These are phyloP conservation scores for Campoplex nolae DNA, from an alignment of 2,888 invertebrate genomes.

Conservation along the genomic window DNA sequence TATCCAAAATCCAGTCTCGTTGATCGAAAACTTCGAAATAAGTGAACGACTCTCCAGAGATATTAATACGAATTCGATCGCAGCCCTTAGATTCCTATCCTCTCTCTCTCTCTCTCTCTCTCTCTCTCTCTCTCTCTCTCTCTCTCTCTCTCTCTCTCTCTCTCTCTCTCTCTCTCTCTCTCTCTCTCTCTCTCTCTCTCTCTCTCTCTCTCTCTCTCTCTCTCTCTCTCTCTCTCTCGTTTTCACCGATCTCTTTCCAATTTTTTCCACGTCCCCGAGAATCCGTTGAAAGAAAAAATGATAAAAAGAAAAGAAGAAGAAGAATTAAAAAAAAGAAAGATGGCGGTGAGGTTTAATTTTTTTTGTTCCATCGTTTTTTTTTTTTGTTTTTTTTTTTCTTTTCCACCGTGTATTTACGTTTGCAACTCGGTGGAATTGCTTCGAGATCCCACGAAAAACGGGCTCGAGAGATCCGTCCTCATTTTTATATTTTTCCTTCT, in stretches of 20 bases:
- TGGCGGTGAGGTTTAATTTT: slow-evolving; percentile 1
- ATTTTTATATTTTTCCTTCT: background rate
- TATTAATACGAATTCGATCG: slow-evolving; percentile 64
- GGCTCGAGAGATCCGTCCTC: slow-evolving; percentile 21
- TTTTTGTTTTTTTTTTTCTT: background rate
- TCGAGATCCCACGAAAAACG: slow-evolving; percentile 31
- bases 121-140: background rate
- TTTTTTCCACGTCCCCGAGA: slow-evolving; percentile 3
- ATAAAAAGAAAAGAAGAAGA: background rate
- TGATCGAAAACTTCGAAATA: slow-evolving; percentile 46
- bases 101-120: background rate
- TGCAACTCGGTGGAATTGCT: slow-evolving; percentile 1
- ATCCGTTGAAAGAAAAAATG: background rate
- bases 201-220: background rate
- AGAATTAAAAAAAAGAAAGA: background rate
- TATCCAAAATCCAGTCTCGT: background rate
- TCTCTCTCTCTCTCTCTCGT: background rate
- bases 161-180: background rate
- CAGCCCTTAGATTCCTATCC: slow-evolving; percentile 29
- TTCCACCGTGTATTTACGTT: slow-evolving; percentile 39
- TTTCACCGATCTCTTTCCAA: background rate
- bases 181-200: background rate
- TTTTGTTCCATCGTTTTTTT: slow-evolving; percentile 5
- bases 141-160: background rate
- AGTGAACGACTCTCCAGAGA: slow-evolving; percentile 54